A percentile compares a stretch with the other conserved stretches of the same genome.
Conservation (phyloP, 2,888 invertebrate species). For the Carabus problematicus region DNA sequence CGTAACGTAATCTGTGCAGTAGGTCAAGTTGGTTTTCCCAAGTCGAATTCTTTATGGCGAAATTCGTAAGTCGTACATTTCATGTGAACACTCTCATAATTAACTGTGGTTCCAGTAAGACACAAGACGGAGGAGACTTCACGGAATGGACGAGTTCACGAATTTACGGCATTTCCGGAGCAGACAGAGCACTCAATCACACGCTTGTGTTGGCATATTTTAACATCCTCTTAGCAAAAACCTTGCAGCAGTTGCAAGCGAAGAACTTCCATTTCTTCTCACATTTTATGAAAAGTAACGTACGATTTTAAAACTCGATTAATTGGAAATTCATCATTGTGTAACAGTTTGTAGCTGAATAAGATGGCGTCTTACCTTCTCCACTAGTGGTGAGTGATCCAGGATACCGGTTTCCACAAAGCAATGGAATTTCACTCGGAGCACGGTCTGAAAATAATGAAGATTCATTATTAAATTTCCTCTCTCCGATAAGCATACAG, state of each 20-base stretch:
- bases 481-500: too few relatives aligned
- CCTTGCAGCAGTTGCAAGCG: not conserved
- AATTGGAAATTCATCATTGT: not conserved
- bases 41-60: conserved; percentile 5
- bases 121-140: conserved; percentile 14
- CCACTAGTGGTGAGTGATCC: conserved; percentile 84
- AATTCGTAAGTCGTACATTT: conserved; percentile 28
- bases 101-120: conserved; percentile 31
- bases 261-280: too few relatives aligned
- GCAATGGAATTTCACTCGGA: conserved; percentile 70
- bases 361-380: conserved; percentile 69
- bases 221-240: not conserved
- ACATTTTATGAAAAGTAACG: too few relatives aligned
- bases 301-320: too few relatives aligned
- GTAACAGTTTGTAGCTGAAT: not conserved
- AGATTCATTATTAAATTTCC: conserved; percentile 25
- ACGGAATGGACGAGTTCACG: conserved; percentile 11
- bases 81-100: conserved; percentile 13
- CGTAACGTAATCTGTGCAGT: too few relatives aligned
- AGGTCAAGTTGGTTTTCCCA: not conserved
- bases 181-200: not conserved
- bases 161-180: conserved; percentile 31
- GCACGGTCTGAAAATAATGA: conserved; percentile 66
- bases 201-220: not conserved
- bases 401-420: conserved; percentile 70